Percentiles rank a stretch among this genome's conserved stretches.
Evolutionary conservation across 2,797 vertebrate species (phyloP).

Genomic region (Brotula barbata): DNA sequence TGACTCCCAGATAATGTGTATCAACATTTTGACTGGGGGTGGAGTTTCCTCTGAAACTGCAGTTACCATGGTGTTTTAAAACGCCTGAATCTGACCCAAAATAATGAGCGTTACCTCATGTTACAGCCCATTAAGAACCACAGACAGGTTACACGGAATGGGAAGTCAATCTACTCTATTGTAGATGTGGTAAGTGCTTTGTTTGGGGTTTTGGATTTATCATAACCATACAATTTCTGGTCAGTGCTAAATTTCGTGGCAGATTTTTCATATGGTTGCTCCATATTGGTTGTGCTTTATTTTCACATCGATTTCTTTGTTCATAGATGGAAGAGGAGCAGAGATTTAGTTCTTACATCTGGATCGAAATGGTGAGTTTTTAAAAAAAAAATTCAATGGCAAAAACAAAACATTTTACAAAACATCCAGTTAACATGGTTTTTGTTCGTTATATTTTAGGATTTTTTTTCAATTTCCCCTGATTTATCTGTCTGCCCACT

Average conservation of each 20-base stretch:
- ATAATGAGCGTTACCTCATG: conserved; percentile 59
- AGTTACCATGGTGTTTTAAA: conserved; percentile 68
- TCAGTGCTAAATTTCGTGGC: too few species aligned
- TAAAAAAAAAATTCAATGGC: too few species aligned
- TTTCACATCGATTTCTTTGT: conserved; percentile 12
- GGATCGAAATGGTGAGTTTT: conserved; percentile 60
- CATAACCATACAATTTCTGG: background rate
- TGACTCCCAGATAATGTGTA: background rate
- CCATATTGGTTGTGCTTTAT: background rate
- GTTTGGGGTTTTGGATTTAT: background rate
- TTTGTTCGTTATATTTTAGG: too few species aligned
- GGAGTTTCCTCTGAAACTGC: conserved; percentile 11
- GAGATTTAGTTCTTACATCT: conserved; percentile 66
- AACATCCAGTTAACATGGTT: too few species aligned
- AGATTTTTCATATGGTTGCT: too few species aligned
- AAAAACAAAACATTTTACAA: too few species aligned
- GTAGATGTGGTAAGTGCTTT: conserved; percentile 64
- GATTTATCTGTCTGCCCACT: too few species aligned
- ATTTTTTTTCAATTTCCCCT: too few species aligned
- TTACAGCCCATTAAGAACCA: conserved; percentile 69
- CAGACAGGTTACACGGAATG: conserved; percentile 54
- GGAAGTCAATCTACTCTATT: conserved; percentile 65
- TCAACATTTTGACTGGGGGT: conserved; percentile 23
- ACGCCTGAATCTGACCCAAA: conserved; percentile 60
- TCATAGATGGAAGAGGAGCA: conserved; percentile 71